These are phyloP conservation scores for Corydoras maculifer DNA, from an alignment of 2,113 vertebrate species.

Conservation along the genomic window DNA sequence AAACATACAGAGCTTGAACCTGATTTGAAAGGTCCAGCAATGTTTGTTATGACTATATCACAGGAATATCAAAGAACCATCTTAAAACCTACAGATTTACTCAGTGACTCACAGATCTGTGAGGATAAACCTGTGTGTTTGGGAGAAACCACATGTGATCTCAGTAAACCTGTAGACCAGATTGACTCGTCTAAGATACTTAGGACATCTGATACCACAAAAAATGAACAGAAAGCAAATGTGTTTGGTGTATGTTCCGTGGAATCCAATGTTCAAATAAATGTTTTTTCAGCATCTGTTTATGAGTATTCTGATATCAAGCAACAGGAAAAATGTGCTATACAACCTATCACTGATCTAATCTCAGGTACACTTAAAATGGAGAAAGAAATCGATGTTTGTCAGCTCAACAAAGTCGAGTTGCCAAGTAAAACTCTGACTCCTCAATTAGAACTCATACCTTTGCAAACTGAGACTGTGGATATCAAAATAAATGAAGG, in stretches of 20 bases:
- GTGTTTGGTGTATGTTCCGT: conserved; percentile 38
- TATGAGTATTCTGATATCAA: background rate
- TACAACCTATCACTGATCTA: background rate
- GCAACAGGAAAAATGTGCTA: no score
- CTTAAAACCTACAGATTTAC: conserved; percentile 21
- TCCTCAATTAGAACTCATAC: background rate
- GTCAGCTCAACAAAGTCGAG: background rate
- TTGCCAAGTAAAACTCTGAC: background rate
- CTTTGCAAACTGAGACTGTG: background rate
- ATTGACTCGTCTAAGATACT: conserved; percentile 13
- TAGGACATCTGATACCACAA: conserved; percentile 26
- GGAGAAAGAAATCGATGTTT: background rate
- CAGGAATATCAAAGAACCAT: conserved; percentile 31
- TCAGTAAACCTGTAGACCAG: conserved; percentile 30
- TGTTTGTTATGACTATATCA: conserved; percentile 36
- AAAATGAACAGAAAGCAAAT: conserved; percentile 33
- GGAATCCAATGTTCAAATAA: conserved; percentile 8
- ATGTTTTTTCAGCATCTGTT: conserved; percentile 14
- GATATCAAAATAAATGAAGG: background rate
- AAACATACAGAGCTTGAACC: conserved; percentile 13
- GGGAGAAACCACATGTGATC: conserved; percentile 13
- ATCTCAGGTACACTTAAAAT: background rate
- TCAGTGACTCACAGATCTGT: conserved; percentile 36
- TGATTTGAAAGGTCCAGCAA: conserved; percentile 14
- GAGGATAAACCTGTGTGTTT: conserved; percentile 34